Conservation (phyloP, 2,113 vertebrate genomes). For the Xiphorhynchus elegans region DNA sequence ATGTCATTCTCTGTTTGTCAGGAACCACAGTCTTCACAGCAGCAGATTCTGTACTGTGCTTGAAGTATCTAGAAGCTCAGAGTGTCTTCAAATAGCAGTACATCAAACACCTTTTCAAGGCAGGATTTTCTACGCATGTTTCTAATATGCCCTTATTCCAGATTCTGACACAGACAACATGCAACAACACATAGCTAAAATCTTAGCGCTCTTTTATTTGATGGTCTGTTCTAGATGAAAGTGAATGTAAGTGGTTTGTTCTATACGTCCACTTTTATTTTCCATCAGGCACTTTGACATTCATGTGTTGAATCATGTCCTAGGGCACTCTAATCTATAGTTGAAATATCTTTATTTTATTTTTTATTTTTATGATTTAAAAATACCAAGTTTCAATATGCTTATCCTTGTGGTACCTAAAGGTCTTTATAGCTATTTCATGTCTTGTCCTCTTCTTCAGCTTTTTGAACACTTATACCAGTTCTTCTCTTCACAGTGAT, state of each 20-base stretch:
- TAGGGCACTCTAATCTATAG: background rate
- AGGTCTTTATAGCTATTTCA: background rate
- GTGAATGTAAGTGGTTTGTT: background rate
- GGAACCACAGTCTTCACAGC: background rate
- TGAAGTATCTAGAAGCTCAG: background rate
- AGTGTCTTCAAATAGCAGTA: background rate
- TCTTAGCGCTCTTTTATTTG: background rate
- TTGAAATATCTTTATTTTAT: background rate
- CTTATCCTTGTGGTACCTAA: background rate
- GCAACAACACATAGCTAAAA: background rate
- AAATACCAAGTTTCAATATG: background rate
- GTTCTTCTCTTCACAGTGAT: background rate
- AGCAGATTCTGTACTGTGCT: background rate
- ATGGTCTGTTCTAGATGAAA: background rate
- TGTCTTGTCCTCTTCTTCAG: background rate
- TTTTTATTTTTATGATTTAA: background rate
- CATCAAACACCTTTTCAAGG: background rate
- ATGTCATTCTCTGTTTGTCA: background rate
- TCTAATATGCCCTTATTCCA: background rate
- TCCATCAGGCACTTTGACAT: background rate
- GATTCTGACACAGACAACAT: background rate
- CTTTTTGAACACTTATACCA: background rate
- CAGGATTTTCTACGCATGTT: background rate
- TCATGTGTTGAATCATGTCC: background rate
- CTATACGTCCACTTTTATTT: background rate